phyloP scores from a whole-genome alignment of 2,113 vertebrate species.

The Megalops atlanticus region DNA sequence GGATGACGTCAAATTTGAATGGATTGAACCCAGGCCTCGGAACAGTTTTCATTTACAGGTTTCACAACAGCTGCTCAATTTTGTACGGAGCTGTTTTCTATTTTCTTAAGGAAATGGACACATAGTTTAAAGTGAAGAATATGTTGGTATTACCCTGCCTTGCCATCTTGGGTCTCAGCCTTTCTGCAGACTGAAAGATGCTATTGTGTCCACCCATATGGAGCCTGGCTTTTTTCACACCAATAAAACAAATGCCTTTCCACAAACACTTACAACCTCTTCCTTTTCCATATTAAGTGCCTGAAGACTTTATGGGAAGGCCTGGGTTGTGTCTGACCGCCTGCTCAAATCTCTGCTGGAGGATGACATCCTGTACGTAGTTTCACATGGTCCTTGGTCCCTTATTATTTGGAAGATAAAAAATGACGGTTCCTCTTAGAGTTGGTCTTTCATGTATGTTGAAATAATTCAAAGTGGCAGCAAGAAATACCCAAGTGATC shows the following conservation, averaged over 20 bases:
- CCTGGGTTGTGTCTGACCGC: not conserved
- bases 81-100: not conserved
- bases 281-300: not conserved
- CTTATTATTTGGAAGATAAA: too few relatives aligned
- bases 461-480: too few relatives aligned
- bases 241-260: constrained; percentile 32
- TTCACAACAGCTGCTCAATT: not conserved
- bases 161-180: not conserved
- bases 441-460: too few relatives aligned
- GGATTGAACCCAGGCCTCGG: too few relatives aligned
- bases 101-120: not conserved
- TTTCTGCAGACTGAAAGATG: not conserved
- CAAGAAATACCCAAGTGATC: too few relatives aligned
- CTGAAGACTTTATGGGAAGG: not conserved
- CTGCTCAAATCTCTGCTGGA: not conserved
- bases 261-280: constrained; percentile 6
- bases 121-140: too few relatives aligned
- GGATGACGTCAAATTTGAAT: not conserved
- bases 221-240: constrained; percentile 13
- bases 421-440: too few relatives aligned
- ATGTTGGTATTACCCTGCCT: not conserved
- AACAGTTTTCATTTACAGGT: not conserved
- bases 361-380: not conserved
- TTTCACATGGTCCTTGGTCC: not conserved
- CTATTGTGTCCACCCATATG: not conserved